phyloP scores from a whole-genome alignment of 2,113 vertebrate genomes.

The Chinchilla lanigera region DNA sequence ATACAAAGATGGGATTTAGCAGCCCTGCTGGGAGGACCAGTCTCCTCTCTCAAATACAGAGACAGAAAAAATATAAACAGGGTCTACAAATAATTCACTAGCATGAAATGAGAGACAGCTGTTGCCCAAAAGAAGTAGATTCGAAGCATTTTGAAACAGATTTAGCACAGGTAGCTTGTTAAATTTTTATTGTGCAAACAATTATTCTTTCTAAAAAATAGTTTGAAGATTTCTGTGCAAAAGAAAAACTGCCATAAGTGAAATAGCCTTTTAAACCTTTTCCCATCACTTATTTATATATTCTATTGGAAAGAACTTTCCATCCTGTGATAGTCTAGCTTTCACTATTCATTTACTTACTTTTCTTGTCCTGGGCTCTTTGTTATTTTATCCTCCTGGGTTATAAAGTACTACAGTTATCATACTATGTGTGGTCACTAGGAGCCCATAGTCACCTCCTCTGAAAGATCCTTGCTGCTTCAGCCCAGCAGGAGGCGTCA shows the following conservation, averaged over 20 bases:
- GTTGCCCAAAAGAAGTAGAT: background rate
- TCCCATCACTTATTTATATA: background rate
- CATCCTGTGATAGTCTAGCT: no score
- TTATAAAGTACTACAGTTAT: background rate
- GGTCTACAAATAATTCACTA: background rate
- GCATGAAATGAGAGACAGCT: background rate
- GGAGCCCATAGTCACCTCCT: background rate
- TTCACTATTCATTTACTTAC: background rate
- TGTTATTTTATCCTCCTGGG: background rate
- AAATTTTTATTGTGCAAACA: background rate
- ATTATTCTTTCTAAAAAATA: background rate
- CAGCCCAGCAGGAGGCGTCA: background rate
- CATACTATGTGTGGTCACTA: no score
- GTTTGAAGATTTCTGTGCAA: background rate
- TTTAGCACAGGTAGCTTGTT: background rate
- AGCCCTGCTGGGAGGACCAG: background rate
- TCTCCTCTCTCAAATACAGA: background rate
- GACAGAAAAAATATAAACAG: background rate
- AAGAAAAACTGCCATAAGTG: background rate
- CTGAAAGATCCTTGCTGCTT: background rate
- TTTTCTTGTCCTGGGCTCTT: background rate
- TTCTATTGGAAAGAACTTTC: background rate
- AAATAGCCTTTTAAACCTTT: background rate
- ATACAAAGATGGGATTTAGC: accelerated
- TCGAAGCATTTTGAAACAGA: background rate